These are phyloP conservation scores for Xiphophorus maculatus DNA, from an alignment of 2,113 vertebrate species.

Conservation along the genomic window DNA sequence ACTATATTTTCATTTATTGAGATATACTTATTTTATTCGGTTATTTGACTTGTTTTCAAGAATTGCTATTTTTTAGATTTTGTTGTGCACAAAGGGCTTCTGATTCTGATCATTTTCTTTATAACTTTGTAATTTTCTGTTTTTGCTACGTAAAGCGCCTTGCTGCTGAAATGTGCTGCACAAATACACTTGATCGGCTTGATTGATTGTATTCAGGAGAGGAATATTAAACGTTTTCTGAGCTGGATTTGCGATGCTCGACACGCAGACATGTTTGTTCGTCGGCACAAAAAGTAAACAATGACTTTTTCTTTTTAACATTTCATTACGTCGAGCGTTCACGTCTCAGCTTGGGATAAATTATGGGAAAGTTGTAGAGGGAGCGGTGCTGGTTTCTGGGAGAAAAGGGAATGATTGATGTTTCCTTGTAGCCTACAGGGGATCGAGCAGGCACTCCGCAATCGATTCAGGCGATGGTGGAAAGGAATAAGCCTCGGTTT, in stretches of 20 bases:
- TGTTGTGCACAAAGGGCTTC: no score
- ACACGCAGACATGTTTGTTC: constrained; percentile 5
- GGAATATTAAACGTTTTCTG: neutral
- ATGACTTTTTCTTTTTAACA: constrained; percentile 15
- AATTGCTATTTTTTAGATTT: no score
- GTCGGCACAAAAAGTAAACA: constrained; percentile 15
- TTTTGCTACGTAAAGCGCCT: no score
- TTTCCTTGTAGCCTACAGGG: constrained; percentile 62
- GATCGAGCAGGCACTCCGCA: constrained; percentile 34
- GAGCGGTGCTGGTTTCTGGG: constrained; percentile 39
- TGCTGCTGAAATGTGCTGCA: no score
- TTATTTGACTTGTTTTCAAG: no score
- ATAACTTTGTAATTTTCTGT: no score
- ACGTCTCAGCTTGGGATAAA: constrained; percentile 28
- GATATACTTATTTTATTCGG: no score
- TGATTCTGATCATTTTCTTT: no score
- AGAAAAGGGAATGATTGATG: constrained; percentile 57
- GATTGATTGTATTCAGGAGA: no score
- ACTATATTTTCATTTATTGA: no score
- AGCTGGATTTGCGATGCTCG: constrained; percentile 3
- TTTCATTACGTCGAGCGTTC: constrained; percentile 7
- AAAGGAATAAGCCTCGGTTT: constrained; percentile 23
- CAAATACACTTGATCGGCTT: no score
- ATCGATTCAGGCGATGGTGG: constrained; percentile 57
- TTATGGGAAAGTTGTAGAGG: constrained; percentile 54